Evolutionary conservation across 2,888 invertebrate genomes (phyloP), one percentile per base, ranked within the genome.

Genomic region (Galeopsomyia nigrocyanea): DNA sequence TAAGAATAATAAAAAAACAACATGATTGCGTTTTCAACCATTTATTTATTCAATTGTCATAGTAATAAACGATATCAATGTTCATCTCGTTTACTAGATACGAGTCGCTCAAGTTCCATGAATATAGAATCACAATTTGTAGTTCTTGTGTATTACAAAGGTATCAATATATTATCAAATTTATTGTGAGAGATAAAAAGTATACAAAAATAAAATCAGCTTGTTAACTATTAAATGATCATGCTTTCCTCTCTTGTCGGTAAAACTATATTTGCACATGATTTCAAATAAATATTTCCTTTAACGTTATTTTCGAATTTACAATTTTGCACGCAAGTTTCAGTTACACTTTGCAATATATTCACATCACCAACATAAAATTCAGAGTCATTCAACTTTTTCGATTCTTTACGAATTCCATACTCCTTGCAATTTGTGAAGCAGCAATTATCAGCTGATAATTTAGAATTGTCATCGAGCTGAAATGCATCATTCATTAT

Each of bases 371-470:
- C 86, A 31, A 75, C 77, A 77, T 81, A 72, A 47, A 74, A 72
- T 77, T 84, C 72, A 16, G 71, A 55, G 65, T 76, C 71, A 71
- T 75, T 68, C 10, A 79, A 67, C 75, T 84, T 83, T 57, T 87
- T 83, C 7, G 88, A 87, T 79, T 89, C 89, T 19, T 89, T 83
- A 61, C 88, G 85, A 65, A 91, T 86, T 1, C 88, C 90, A 79
- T 86, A 89, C 74, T 87, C 87, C 78, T 82, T 87, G 77, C 87
- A 89, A 73, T 88, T 82, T 9, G 82, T 81, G 65, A 90, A 86
- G 22, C 73, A 78, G 56, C 87, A 87, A 49, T 85, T 81, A 7
- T 81, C 81, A 19, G 86, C 82, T 31, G 75, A 80, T 19, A 88
- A 77, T 61, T 75, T 79, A 26, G 87, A 86, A 61, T 87, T 84